Base-by-base conservation (phyloP, 2,797 vertebrate genomes). In the Labeo calbasu region DNA sequence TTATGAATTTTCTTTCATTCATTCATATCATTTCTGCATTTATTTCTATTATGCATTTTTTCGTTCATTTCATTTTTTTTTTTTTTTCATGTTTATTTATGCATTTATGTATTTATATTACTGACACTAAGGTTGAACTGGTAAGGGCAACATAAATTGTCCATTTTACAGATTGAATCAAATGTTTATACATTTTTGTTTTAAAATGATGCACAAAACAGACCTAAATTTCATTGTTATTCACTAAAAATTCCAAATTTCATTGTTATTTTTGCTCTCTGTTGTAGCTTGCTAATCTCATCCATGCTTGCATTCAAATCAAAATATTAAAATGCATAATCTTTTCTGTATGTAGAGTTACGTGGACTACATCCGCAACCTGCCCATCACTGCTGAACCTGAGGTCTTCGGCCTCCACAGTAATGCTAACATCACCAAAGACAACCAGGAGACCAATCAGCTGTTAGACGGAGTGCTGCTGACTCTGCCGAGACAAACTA, bases 381-480 rank as follows among this genome's bases (percentile, higher is more conserved):
- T 99, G 57, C 97, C 97, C 57, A 96, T 96, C 90, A 90, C 90
- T 76, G 92, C 96, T 8, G 94, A 97, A 23, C 97, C 97, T 1
- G 96, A 95, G 85, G 96, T 99, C 65, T 99, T 99, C 68, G 96
- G 97, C 25, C 97, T 99, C 76, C 96, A 99, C 28, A 96, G 96
- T 91, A 99, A 98, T 1, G 97, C 96, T 8, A 96, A 99, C 87
- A 99, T 99, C 91, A 97, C 96, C 7, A 98, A 98, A 87, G 97
- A 99, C 87, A 97, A 97, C 92, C 97, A 97, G 88, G 98, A 98
- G 91, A 99, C 97, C 87, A 98, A 97, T 92, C 95, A 96, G 89
- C 96, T 99, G 21, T 95, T 99, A 83, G 92, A 94, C 9, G 96
- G 97, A 63, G 95, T 98, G 50, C 93, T 99, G 86, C 90, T 97